Conservation (phyloP, 2,888 invertebrate genomes). For the Sphecodes monilicornis region DNA sequence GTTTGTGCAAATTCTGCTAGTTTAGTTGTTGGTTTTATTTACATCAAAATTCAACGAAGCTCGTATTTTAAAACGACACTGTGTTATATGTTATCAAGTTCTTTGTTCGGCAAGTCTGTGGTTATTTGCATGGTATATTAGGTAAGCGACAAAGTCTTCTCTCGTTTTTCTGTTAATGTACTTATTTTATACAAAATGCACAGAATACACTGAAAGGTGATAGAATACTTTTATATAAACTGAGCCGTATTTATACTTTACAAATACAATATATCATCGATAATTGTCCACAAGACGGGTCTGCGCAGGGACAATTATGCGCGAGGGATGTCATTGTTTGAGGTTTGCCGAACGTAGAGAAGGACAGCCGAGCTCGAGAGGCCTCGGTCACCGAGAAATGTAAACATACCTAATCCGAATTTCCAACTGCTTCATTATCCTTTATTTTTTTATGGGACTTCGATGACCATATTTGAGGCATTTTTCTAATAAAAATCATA, state of each 20-base stretch:
- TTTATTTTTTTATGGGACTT: too few species aligned
- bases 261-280: too few species aligned
- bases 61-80: background rate
- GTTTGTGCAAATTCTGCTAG: background rate
- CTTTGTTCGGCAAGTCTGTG: background rate
- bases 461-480: too few species aligned
- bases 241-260: background rate
- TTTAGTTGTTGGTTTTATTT: background rate
- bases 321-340: too few species aligned
- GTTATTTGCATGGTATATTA: background rate
- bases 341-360: too few species aligned
- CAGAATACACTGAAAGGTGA: background rate
- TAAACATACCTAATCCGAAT: too few species aligned
- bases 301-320: too few species aligned
- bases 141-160: slow-evolving; percentile 2
- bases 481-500: too few species aligned
- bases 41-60: background rate
- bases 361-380: too few species aligned
- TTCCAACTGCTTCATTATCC: too few species aligned
- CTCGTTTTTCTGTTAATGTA: background rate
- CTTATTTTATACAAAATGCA: background rate
- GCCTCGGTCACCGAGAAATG: too few species aligned
- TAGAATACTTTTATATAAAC: background rate
- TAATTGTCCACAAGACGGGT: too few species aligned
- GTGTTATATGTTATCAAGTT: background rate